These are phyloP conservation scores for Drosophila kokeensis DNA, from an alignment of 2,888 invertebrate genomes.

Conservation along the genomic window DNA sequence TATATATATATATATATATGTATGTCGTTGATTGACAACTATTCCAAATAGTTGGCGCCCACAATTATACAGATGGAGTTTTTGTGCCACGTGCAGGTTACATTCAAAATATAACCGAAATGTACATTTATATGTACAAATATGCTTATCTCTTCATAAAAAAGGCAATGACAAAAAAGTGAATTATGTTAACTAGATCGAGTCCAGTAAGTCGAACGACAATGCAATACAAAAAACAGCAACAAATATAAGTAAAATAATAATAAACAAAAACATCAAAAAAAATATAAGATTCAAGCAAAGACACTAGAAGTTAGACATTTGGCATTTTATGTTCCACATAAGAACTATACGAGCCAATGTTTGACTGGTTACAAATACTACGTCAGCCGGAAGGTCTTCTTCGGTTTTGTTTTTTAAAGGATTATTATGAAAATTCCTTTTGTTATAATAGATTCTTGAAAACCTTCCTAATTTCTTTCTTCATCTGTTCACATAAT, in stretches of 20 bases:
- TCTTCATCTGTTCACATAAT: too few relatives aligned
- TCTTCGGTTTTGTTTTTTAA: background rate
- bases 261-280: background rate
- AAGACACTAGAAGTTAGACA: background rate
- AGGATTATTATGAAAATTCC: background rate
- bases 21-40: conserved; percentile 33
- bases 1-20: conserved; percentile 2
- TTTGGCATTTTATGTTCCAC: background rate
- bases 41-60: conserved; percentile 50
- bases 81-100: conserved; percentile 34
- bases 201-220: background rate
- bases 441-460: background rate
- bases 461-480: background rate
- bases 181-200: conserved; percentile 1
- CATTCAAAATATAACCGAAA: conserved; percentile 13
- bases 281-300: background rate
- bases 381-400: background rate
- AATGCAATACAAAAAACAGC: background rate
- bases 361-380: background rate
- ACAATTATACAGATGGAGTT: conserved; percentile 38
- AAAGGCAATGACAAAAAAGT: conserved; percentile 4
- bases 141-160: conserved; percentile 4
- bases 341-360: background rate
- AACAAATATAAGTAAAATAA: too few relatives aligned
- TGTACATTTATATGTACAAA: background rate